Conservation (phyloP, 1,140 invertebrate genomes). For the Probaryconus sp. region DNA sequence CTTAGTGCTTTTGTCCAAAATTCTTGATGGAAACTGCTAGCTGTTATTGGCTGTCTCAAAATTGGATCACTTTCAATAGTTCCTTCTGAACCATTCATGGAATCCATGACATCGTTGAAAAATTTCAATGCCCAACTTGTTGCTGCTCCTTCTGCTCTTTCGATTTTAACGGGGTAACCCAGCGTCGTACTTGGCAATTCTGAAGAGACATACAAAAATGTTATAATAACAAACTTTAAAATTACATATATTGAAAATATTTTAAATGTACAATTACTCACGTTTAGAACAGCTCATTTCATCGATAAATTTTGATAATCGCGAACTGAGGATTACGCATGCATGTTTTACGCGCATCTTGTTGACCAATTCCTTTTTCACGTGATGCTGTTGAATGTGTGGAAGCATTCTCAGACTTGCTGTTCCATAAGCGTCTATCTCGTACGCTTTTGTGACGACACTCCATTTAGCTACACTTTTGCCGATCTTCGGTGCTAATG, state of each 20-base stretch:
- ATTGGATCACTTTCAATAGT: not conserved
- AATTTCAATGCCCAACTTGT: conserved; percentile 9
- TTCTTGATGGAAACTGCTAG: not conserved
- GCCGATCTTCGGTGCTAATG: not conserved
- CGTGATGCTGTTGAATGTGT: conserved; percentile 14
- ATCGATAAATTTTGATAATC: not conserved
- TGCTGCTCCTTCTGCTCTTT: not conserved
- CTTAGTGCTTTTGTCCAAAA: not conserved
- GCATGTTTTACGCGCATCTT: conserved; percentile 32
- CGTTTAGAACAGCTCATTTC: not conserved
- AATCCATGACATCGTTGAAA: conserved; percentile 20
- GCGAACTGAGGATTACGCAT: not conserved
- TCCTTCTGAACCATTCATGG: conserved; percentile 4
- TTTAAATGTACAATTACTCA: not conserved
- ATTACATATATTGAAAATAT: too few relatives aligned
- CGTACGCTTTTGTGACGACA: not conserved
- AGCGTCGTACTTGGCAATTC: not conserved
- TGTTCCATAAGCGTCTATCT: conserved; percentile 9
- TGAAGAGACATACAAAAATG: too few relatives aligned
- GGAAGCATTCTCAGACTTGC: not conserved
- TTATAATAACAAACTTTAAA: too few relatives aligned
- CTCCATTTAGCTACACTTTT: conserved; percentile 5
- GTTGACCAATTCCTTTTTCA: conserved; percentile 1
- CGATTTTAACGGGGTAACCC: not conserved
- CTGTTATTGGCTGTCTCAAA: conserved; percentile 1